Conservation (phyloP, 2,888 invertebrate genomes). For the Opisthograptis luteolata region DNA sequence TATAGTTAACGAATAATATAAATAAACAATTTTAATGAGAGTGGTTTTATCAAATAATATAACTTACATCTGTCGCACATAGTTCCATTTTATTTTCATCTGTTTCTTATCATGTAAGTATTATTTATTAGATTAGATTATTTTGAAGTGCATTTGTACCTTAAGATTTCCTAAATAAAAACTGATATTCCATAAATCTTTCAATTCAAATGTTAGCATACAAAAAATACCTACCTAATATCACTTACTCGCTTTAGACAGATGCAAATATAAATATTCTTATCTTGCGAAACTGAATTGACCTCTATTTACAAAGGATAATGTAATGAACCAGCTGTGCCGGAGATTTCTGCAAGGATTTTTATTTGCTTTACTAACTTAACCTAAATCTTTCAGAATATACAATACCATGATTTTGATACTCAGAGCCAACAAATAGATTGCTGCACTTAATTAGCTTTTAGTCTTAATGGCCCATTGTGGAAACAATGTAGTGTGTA, state of each 20-base stretch:
- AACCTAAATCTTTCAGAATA: conserved; percentile 1
- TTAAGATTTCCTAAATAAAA: too few species aligned
- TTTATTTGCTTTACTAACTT: conserved; percentile 11
- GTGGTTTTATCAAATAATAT: too few species aligned
- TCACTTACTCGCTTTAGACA: too few species aligned
- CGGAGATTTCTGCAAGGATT: conserved; percentile 14
- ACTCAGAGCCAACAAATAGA: background rate
- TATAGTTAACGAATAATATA: conserved; percentile 10
- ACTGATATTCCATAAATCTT: too few species aligned
- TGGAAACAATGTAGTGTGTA: conserved; percentile 15
- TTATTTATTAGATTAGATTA: too few species aligned
- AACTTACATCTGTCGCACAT: too few species aligned
- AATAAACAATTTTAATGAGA: conserved; percentile 16
- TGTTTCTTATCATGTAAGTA: too few species aligned
- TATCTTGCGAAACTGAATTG: conserved; percentile 13
- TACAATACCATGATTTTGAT: conserved; percentile 1
- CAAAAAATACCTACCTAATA: too few species aligned
- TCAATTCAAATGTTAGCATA: too few species aligned
- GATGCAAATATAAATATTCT: conserved; percentile 15
- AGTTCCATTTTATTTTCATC: too few species aligned
- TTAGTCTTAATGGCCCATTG: conserved; percentile 6
- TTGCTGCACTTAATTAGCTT: conserved; percentile 5
- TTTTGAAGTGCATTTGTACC: too few species aligned
- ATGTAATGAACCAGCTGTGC: conserved; percentile 21
- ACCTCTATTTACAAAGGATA: conserved; percentile 14